Evolutionary conservation across 2,797 vertebrate genomes (phyloP).

Genomic region (Balearica regulorum): DNA sequence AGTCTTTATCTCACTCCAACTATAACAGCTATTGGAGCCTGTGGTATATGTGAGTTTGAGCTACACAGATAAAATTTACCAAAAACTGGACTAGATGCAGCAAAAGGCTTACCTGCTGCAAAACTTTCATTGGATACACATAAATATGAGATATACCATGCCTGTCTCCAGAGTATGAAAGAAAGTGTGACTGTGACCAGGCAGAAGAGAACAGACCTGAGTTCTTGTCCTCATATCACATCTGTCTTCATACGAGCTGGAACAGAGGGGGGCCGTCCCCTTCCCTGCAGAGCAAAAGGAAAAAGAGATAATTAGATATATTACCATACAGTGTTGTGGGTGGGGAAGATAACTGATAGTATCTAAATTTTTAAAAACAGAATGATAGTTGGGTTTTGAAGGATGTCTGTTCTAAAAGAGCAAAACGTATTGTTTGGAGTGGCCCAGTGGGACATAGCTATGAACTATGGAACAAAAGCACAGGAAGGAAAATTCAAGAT

Average conservation of each 20-base stretch:
- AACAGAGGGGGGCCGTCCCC: background rate
- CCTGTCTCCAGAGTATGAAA: background rate
- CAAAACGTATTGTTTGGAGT: background rate
- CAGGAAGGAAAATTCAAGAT: conserved; percentile 48
- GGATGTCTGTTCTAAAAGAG: background rate
- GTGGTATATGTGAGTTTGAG: background rate
- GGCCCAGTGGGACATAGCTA: background rate
- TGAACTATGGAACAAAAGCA: background rate
- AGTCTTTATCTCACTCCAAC: background rate
- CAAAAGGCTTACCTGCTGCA: background rate
- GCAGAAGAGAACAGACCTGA: background rate
- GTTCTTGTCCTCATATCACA: background rate
- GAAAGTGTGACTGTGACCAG: background rate
- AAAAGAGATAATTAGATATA: background rate
- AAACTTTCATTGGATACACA: background rate
- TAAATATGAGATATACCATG: background rate
- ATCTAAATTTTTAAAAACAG: background rate
- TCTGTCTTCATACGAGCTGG: background rate
- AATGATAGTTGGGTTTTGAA: background rate
- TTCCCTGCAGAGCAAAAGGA: background rate
- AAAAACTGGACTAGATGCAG: background rate
- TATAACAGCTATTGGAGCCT: background rate
- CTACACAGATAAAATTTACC: background rate
- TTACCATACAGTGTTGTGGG: background rate
- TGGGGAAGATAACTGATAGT: background rate